These are phyloP conservation scores for Microtus ochrogaster DNA, from an alignment of 2,113 vertebrate genomes.

Conservation along the genomic window DNA sequence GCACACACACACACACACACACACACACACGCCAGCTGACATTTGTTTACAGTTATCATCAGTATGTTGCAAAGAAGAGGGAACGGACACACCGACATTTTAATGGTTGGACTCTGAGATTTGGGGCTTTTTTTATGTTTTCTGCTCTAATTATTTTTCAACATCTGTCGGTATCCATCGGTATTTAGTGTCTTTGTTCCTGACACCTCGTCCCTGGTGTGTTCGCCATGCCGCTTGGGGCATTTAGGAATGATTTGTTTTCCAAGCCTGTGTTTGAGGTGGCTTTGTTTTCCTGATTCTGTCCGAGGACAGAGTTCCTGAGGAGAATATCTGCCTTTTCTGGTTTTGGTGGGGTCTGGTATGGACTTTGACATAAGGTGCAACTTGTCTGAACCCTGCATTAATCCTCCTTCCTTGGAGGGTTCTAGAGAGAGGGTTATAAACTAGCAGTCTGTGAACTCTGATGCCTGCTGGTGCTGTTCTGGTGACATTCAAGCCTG, in stretches of 20 bases:
- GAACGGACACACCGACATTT: slow-evolving; percentile 72
- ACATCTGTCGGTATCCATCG: not conserved
- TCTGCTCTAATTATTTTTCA: slow-evolving; percentile 63
- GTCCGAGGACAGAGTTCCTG: not conserved
- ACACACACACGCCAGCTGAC: slow-evolving; percentile 54
- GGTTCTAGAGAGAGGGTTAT: not conserved
- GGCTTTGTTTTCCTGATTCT: slow-evolving; percentile 32
- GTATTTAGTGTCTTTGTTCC: not conserved
- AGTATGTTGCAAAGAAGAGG: slow-evolving; percentile 53
- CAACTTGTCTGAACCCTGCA: not conserved
- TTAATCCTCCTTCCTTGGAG: not conserved
- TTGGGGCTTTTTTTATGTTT: slow-evolving; percentile 67
- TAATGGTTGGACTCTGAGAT: slow-evolving; percentile 62
- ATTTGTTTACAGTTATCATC: slow-evolving; percentile 62
- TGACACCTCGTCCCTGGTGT: not conserved
- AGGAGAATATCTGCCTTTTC: not conserved
- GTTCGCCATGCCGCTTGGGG: not conserved
- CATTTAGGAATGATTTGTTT: slow-evolving; percentile 44
- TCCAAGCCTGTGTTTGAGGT: not conserved
- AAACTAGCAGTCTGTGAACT: not conserved
- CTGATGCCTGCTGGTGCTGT: not conserved
- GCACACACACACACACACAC: not conserved
- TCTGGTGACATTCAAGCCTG: not conserved
- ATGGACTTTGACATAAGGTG: not conserved
- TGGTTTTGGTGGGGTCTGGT: not conserved